phyloP scores from a whole-genome alignment of 2,797 vertebrate species.

The Chaunax sp. region DNA sequence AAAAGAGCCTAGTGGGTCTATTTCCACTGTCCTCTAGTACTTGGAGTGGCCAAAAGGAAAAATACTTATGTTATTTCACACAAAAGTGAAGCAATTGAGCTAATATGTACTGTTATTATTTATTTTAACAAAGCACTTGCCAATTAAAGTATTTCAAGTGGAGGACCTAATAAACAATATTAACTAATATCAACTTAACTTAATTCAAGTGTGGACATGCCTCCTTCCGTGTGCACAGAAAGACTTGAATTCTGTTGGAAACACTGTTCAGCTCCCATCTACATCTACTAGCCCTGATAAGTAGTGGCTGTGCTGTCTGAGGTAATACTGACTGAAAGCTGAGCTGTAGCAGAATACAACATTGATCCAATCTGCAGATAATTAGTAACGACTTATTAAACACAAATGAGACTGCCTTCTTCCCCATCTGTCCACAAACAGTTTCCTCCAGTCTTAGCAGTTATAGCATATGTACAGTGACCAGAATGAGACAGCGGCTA shows the following conservation, averaged over 20 bases:
- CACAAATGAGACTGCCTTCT: slow-evolving; percentile 67
- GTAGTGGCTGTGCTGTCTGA: slow-evolving; percentile 28
- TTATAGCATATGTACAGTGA: slow-evolving; percentile 35
- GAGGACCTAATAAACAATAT: too few relatives aligned
- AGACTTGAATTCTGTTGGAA: too few relatives aligned
- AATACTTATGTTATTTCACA: too few relatives aligned
- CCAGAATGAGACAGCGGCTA: slow-evolving; percentile 7
- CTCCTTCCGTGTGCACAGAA: too few relatives aligned
- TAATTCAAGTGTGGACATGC: too few relatives aligned
- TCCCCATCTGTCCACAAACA: slow-evolving; percentile 65
- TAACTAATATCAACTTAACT: neutral
- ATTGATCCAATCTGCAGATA: slow-evolving; percentile 78
- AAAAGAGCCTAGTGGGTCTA: too few relatives aligned
- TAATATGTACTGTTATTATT: too few relatives aligned
- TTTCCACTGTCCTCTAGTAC: too few relatives aligned
- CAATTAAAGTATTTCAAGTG: neutral
- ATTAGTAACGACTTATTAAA: slow-evolving; percentile 82
- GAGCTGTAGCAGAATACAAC: slow-evolving; percentile 57
- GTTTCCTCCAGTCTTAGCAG: slow-evolving; percentile 41
- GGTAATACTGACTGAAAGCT: slow-evolving; percentile 44
- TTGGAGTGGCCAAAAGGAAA: too few relatives aligned
- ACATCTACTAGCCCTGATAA: slow-evolving; percentile 40
- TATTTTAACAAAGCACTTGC: too few relatives aligned
- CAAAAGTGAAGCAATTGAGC: too few relatives aligned
- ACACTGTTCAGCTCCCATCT: slow-evolving; percentile 1